Percentiles rank a stretch among this genome's conserved stretches.
Evolutionary conservation across 2,888 invertebrate species (phyloP).

Genomic region (Nineta flava): DNA sequence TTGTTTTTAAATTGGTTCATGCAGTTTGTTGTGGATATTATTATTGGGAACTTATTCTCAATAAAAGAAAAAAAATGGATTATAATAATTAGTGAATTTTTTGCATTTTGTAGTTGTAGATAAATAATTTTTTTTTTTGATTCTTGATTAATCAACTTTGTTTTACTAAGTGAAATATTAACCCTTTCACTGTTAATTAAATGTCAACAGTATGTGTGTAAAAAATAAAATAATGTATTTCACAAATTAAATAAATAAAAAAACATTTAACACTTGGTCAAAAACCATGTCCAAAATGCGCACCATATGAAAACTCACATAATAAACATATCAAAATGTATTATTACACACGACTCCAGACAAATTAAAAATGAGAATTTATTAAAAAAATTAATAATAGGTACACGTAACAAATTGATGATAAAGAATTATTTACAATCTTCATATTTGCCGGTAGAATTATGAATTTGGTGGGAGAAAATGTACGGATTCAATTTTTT

Average conservation of each 20-base stretch:
- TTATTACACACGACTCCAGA: background rate
- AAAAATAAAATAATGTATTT: conserved; percentile 2
- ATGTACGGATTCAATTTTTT: too few relatives aligned
- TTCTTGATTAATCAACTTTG: too few relatives aligned
- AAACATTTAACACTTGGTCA: conserved; percentile 1
- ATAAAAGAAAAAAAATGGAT: too few relatives aligned
- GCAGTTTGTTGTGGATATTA: too few relatives aligned
- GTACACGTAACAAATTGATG: too few relatives aligned
- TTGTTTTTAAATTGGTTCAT: too few relatives aligned
- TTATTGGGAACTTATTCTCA: too few relatives aligned
- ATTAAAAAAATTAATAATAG: background rate
- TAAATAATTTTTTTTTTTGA: too few relatives aligned
- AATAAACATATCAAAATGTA: background rate
- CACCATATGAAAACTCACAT: conserved; percentile 1
- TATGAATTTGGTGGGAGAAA: too few relatives aligned
- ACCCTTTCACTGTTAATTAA: conserved; percentile 8
- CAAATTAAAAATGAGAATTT: background rate
- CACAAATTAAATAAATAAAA: background rate
- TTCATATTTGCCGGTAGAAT: too few relatives aligned
- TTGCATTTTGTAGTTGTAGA: background rate
- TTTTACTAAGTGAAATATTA: conserved; percentile 3
- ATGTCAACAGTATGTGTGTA: conserved; percentile 1
- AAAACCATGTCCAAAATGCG: background rate
- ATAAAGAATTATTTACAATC: too few relatives aligned
- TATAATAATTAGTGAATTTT: too few relatives aligned